phyloP scores from a whole-genome alignment of 2,888 invertebrate species.

The Acanthosepion pharaonis region DNA sequence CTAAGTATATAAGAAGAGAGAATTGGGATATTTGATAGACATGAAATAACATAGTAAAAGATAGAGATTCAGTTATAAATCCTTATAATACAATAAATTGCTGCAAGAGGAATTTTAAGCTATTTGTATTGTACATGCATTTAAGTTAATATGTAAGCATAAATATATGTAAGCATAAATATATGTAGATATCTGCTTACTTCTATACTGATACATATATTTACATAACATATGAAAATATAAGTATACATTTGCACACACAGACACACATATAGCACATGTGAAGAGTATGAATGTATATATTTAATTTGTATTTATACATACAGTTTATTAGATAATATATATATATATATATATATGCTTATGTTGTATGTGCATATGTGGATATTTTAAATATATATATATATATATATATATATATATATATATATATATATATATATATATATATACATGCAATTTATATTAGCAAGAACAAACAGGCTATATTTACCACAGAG shows the following conservation, averaged over 20 bases:
- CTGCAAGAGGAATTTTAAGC: neutral
- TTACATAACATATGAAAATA: too few relatives aligned
- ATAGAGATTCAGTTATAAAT: neutral
- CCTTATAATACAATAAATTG: neutral
- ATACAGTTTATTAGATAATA: neutral
- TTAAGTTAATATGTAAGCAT: neutral
- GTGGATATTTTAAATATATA: neutral
- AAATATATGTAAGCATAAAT: neutral
- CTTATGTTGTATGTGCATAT: neutral
- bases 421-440: slow-evolving; percentile 13
- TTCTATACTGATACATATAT: neutral
- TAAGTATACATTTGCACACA: too few relatives aligned
- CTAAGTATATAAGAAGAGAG: neutral
- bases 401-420: neutral
- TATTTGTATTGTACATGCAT: neutral
- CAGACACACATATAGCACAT: too few relatives aligned
- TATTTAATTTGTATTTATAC: neutral
- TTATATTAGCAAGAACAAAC: slow-evolving; percentile 1
- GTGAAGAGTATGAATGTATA: neutral
- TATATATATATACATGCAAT: neutral
- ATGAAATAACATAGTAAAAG: neutral
- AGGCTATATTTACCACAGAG: neutral
- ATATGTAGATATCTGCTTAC: neutral
- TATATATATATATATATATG: neutral
- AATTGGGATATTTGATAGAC: neutral